These are phyloP conservation scores for Silurus glanis DNA, from an alignment of 2,113 vertebrate species.

Conservation along the genomic window DNA sequence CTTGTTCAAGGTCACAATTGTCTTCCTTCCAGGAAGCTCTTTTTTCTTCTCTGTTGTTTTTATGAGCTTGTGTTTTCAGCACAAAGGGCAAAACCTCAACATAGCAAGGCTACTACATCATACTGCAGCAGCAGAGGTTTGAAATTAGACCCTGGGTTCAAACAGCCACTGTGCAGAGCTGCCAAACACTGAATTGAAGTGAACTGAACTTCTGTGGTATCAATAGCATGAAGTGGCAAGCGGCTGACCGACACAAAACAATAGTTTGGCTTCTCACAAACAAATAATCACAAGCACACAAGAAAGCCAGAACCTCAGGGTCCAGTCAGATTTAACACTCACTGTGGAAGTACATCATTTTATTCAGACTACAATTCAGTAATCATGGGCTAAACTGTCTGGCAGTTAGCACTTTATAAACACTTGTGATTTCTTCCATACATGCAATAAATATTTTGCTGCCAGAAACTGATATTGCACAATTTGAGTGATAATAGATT, in stretches of 20 bases:
- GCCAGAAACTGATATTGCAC: constrained; percentile 24
- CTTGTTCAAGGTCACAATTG: constrained; percentile 55
- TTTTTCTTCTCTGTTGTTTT: constrained; percentile 46
- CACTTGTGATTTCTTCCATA: constrained; percentile 28
- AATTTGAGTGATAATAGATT: constrained; percentile 12
- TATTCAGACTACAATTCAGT: constrained; percentile 37
- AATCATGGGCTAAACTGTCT: constrained; percentile 33
- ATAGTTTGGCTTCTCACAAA: constrained; percentile 13
- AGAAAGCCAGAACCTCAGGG: constrained; percentile 5
- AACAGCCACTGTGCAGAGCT: constrained; percentile 32
- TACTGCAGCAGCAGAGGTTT: constrained; percentile 19
- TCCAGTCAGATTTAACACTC: constrained; percentile 9
- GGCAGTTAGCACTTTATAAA: constrained; percentile 46
- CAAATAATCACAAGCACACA: constrained; percentile 20
- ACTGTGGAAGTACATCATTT: constrained; percentile 28
- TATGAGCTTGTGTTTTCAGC: constrained; percentile 50
- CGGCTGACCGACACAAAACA: constrained; percentile 20
- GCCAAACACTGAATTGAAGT: constrained; percentile 21
- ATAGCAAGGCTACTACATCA: constrained; percentile 48
- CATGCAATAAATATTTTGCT: constrained; percentile 22
- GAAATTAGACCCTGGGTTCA: constrained; percentile 42
- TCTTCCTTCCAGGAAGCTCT: constrained; percentile 45
- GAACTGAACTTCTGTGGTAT: constrained; percentile 36
- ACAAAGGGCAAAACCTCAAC: constrained; percentile 45
- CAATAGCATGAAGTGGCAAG: constrained; percentile 32